Percentiles rank a stretch among this genome's conserved stretches.
Evolutionary conservation across 1,140 invertebrate genomes (phyloP).

Genomic region (Apolygus lucorum): DNA sequence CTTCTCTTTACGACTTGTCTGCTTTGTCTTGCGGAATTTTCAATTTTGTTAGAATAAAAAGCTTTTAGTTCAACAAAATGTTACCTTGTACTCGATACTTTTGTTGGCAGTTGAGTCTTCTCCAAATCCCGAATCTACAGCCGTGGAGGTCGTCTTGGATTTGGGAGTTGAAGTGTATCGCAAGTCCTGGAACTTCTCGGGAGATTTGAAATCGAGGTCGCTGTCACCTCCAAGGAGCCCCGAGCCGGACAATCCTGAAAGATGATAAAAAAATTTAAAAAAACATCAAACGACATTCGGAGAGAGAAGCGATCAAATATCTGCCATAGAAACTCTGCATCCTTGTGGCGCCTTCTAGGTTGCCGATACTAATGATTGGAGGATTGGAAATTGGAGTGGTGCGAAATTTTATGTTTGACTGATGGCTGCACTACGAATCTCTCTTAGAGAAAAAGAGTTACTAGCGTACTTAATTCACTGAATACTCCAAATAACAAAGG

Average conservation of each 20-base stretch:
- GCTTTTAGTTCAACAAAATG: too few species aligned
- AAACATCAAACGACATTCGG: not conserved
- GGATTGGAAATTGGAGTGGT: not conserved
- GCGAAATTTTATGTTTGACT: not conserved
- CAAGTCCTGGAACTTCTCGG: not conserved
- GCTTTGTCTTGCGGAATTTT: too few species aligned
- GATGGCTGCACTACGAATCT: too few species aligned
- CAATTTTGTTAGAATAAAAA: too few species aligned
- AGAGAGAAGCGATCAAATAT: not conserved
- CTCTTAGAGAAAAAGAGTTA: too few species aligned
- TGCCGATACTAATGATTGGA: not conserved
- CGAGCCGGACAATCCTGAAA: not conserved
- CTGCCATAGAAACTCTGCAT: not conserved
- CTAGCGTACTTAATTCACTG: too few species aligned
- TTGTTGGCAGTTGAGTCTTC: not conserved
- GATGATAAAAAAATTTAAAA: too few species aligned
- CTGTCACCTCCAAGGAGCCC: not conserved
- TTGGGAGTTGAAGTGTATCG: not conserved
- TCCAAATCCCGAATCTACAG: not conserved
- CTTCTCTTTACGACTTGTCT: too few species aligned
- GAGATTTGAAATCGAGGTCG: not conserved
- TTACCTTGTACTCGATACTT: slow-evolving; percentile 7
- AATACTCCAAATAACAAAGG: too few species aligned
- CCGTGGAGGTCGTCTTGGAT: not conserved
- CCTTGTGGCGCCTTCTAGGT: not conserved